These are phyloP conservation scores for Chorisops tibialis DNA, from an alignment of 2,888 invertebrate genomes.

Conservation along the genomic window DNA sequence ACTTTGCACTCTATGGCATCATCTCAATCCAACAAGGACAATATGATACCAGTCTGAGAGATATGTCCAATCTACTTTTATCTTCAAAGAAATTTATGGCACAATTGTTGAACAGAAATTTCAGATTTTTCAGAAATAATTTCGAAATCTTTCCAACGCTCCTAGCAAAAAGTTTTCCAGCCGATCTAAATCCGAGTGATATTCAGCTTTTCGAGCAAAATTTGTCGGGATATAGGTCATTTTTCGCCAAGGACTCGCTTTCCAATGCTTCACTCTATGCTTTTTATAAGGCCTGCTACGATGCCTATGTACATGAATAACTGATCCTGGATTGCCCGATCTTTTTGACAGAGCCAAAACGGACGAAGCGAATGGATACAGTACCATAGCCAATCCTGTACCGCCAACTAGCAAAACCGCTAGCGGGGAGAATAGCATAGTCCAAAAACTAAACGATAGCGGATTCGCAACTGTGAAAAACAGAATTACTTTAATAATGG, in stretches of 20 bases:
- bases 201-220: neutral
- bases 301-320: constrained; percentile 31
- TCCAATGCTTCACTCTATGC: neutral
- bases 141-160: neutral
- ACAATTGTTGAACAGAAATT: neutral
- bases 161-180: neutral
- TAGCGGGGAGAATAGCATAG: constrained; percentile 62
- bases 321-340: neutral
- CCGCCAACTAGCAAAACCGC: constrained; percentile 61
- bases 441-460: constrained; percentile 58
- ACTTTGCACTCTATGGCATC: too few relatives aligned
- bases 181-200: neutral
- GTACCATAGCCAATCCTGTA: constrained; percentile 59
- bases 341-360: constrained; percentile 45
- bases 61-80: too few relatives aligned
- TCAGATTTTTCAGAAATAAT: neutral
- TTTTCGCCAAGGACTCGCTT: neutral
- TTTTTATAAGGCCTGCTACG: constrained; percentile 6
- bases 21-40: too few relatives aligned
- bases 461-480: constrained; percentile 60
- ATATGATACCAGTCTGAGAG: too few relatives aligned
- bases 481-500: constrained; percentile 36
- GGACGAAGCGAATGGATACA: constrained; percentile 63
- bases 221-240: neutral
- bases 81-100: neutral